These are phyloP conservation scores for Neoitamus cyanurus DNA, from an alignment of 2,888 invertebrate species.

Conservation along the genomic window DNA sequence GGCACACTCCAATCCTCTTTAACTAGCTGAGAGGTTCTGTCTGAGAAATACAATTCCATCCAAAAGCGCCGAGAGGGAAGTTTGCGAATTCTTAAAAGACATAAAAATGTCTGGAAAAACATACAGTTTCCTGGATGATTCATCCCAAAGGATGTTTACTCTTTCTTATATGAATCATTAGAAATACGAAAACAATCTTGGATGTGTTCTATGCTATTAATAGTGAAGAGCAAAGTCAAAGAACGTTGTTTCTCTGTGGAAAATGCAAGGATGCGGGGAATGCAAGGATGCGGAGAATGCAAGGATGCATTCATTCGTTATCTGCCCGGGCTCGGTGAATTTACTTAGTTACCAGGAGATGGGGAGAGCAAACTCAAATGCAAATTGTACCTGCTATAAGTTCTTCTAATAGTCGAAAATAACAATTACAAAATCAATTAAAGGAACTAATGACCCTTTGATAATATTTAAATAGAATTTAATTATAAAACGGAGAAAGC, in stretches of 20 bases:
- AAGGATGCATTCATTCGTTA: background rate
- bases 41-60: background rate
- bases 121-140: conserved; percentile 33
- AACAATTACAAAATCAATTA: too few species aligned
- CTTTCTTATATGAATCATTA: conserved; percentile 29
- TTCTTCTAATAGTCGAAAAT: too few species aligned
- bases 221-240: background rate
- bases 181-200: conserved; percentile 21
- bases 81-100: background rate
- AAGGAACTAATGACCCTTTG: too few species aligned
- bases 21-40: background rate
- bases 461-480: too few species aligned
- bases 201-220: background rate
- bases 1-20: background rate
- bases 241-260: background rate
- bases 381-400: too few species aligned
- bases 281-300: background rate
- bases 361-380: background rate
- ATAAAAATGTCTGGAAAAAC: conserved; percentile 33
- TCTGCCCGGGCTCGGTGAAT: background rate
- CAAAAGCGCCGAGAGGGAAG: background rate
- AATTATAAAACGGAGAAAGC: too few species aligned
- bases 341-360: background rate
- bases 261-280: background rate
- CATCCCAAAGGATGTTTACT: conserved; percentile 29